Base-by-base conservation (phyloP, 2,113 vertebrate genomes). In the Melospiza melodia region DNA sequence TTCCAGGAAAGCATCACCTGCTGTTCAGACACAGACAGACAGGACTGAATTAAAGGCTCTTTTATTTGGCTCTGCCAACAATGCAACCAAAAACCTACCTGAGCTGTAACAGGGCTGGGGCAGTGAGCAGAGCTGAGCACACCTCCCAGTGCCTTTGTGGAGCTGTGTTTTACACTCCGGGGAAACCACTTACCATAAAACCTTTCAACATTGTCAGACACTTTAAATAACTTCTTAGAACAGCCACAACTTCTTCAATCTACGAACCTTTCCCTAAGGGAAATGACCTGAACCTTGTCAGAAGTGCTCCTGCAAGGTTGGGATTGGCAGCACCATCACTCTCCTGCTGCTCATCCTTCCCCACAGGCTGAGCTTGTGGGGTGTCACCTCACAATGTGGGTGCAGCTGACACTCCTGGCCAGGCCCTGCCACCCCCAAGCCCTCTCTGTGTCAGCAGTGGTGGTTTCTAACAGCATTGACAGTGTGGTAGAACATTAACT, bases 251-350 rank as follows among this genome's bases (percentile, higher is more conserved):
- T 61, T 61, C 39, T n/a, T 39, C 61, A 88, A 21, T 12, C 44
- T 46, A 30, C 1, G 1, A 43, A 49, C 28, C 33, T 49, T 55
- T 75, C 73, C 18, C 43, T 11, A 73, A 41, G 35, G 58, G 37
- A 76, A 86, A 52, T 2, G 2, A 46, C 39, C 11, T 5, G 18
- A 67, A 51, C 37, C 21, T 62, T 13, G 15, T 5, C 7, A 46
- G 68, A 54, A 58, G 12, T 3, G 0, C 28, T 73, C 49, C 69
- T 3, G 1, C 0, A 6, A 58, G 66, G 22, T 3, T 16, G 1
- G 31, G 23, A 33, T 17, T 1, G 14, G 59, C 68, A 33, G 9
- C 0, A 0, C 33, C 31, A 18, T 25, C 0, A 1, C 17, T 68
- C 39, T 61, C 61, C 62, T 75, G 11, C 15, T 0, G 2, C 25